Evolutionary conservation across 2,888 invertebrate genomes (phyloP), one percentile per base, ranked within the genome.

Genomic region (Unio delphinus): DNA sequence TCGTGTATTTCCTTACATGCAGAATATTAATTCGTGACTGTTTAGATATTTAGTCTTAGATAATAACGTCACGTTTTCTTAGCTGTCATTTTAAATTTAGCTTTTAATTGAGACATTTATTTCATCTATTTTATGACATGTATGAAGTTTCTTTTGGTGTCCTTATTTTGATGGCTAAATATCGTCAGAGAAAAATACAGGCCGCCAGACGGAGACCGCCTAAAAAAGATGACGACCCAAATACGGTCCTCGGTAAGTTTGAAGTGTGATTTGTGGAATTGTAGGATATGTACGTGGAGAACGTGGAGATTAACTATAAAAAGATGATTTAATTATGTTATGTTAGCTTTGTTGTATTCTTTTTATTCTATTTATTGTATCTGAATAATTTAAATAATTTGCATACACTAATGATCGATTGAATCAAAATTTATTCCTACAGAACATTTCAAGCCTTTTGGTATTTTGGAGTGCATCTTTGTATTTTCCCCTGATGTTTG

Each of bases 161-260:
- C 2, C 76, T 83, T 78, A 26, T 79, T 11, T 64, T 78, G 30
- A 75, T 83, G 78, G 78, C 78, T 17, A 72, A 72, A 57, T 55
- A 55, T 7, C 63, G 74, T 34, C 71, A 80, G 62, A 67, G 65
- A 23, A 59, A 73, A 23, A 75, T 76, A 20, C 62, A 55, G 17
- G 69, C 58, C 11, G 73, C 75, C 0, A 64, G 76, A 15, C 61
- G 67, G 17, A 55, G 66, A 55, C 69, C 67, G 0, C 67, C 68
- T n/a, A 72, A 67, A 28, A 70, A 69, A 55, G 64, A 70, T 1
- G 68, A 70, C 11, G 79, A 79, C 23, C 79, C 80, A 17, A 74
- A 80, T 57, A 72, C 73, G 18, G 72, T 69, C 55, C 56, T 65
- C 23, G 79, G 82, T 82, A 69, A 68, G 15, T 34, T 54, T 45